These are phyloP conservation scores for Esox niger DNA, from an alignment of 2,113 vertebrate genomes.

Conservation along the genomic window DNA sequence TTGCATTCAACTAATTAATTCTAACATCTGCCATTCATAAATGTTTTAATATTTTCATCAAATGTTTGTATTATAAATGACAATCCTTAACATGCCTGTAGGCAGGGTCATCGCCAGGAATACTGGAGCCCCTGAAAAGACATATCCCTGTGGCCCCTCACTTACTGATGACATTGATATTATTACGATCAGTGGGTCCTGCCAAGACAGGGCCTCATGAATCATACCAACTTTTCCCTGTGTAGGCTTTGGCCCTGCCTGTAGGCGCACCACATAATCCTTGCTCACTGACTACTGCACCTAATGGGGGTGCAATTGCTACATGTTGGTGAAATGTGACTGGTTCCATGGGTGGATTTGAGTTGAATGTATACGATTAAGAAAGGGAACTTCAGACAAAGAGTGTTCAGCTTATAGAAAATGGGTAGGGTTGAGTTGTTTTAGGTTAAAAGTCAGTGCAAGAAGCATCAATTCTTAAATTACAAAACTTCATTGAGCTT, in stretches of 20 bases:
- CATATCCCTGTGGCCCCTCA: no score
- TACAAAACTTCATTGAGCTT: neutral
- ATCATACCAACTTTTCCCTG: no score
- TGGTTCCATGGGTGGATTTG: slow-evolving; percentile 26
- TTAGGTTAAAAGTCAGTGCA: neutral
- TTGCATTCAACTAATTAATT: slow-evolving; percentile 58
- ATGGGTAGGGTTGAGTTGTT: no score
- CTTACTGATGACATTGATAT: no score
- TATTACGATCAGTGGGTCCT: no score
- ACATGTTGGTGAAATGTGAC: slow-evolving; percentile 21
- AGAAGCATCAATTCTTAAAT: neutral
- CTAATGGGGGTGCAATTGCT: slow-evolving; percentile 34
- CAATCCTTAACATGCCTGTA: slow-evolving; percentile 15
- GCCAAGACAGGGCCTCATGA: no score
- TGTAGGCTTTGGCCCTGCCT: no score
- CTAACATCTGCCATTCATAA: slow-evolving; percentile 31
- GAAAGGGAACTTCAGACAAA: slow-evolving; percentile 26
- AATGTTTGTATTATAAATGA: slow-evolving; percentile 51
- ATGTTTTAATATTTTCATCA: neutral
- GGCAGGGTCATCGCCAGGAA: no score
- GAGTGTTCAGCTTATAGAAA: neutral
- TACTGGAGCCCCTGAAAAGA: no score
- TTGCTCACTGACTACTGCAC: slow-evolving; percentile 21
- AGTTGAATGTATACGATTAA: slow-evolving; percentile 25
- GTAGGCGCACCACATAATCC: slow-evolving; percentile 24